Conservation (phyloP, 2,888 invertebrate genomes). For the Heteromurus nitidus region DNA sequence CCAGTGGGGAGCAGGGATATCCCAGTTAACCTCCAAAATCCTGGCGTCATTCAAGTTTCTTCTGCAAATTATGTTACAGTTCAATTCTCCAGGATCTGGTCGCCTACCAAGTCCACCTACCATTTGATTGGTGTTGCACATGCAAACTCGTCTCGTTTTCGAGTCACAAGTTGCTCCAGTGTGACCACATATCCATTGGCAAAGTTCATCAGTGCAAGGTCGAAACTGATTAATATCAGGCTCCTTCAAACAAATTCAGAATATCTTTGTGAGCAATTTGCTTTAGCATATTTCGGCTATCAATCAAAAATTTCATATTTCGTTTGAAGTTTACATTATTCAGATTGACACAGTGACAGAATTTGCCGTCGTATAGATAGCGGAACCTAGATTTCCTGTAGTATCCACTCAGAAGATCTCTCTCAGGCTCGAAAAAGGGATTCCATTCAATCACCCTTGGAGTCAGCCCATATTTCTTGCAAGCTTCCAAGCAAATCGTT, state of each 20-base stretch:
- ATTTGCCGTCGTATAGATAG: conserved; percentile 67
- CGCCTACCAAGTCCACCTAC: conserved; percentile 49
- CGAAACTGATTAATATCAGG: conserved; percentile 63
- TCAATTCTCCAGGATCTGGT: conserved; percentile 59
- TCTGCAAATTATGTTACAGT: conserved; percentile 63
- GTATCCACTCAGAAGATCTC: conserved; percentile 18
- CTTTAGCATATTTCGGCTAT: too few species aligned
- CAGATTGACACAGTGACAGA: conserved; percentile 63
- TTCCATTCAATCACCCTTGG: conserved; percentile 67
- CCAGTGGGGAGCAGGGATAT: conserved; percentile 48
- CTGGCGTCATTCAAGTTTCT: conserved; percentile 41
- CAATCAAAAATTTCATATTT: neutral
- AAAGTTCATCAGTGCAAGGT: conserved; percentile 64
- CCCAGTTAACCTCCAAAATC: conserved; percentile 56
- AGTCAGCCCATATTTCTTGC: conserved; percentile 20
- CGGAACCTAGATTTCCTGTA: conserved; percentile 57
- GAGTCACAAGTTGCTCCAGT: conserved; percentile 49
- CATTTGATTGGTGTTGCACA: conserved; percentile 65
- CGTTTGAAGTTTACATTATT: conserved; percentile 41
- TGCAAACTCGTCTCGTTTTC: conserved; percentile 61
- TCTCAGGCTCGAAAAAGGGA: conserved; percentile 51
- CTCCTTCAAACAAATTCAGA: too few species aligned
- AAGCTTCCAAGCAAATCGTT: conserved; percentile 55
- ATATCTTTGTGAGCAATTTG: neutral
- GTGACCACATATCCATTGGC: conserved; percentile 62